Evolutionary conservation across 1,140 invertebrate species (phyloP).

Genomic region (Meteorus sp.): DNA sequence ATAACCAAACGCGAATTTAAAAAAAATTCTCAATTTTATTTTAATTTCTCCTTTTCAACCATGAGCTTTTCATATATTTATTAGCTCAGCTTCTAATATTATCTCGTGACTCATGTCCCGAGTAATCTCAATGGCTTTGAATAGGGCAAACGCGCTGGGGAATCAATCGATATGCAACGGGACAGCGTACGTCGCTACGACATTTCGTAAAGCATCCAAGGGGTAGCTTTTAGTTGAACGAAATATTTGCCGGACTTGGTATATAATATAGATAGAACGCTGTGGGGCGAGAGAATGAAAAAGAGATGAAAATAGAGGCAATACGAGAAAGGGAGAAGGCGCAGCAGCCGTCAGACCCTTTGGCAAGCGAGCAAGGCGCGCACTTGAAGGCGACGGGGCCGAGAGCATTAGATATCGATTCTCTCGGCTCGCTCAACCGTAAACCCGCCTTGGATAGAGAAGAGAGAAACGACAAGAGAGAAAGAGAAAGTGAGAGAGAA

Average conservation of each 20-base stretch:
- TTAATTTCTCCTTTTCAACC: too few species aligned
- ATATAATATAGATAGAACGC: too few species aligned
- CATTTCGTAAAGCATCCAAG: slow-evolving; percentile 12
- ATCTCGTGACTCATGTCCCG: slow-evolving; percentile 11
- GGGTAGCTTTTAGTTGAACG: slow-evolving; percentile 10
- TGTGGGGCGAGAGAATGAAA: too few species aligned
- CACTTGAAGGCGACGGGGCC: slow-evolving; percentile 15
- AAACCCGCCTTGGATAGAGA: slow-evolving; percentile 20
- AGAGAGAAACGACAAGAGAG: background rate
- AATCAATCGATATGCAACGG: slow-evolving; percentile 21
- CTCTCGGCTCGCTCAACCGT: slow-evolving; percentile 16
- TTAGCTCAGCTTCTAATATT: too few species aligned
- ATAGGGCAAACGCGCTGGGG: background rate
- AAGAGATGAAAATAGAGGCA: background rate
- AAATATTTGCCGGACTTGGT: slow-evolving; percentile 8
- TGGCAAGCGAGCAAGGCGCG: slow-evolving; percentile 15
- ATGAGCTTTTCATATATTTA: too few species aligned
- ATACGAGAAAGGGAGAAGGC: too few species aligned
- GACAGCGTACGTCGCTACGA: background rate
- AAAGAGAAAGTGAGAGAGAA: background rate
- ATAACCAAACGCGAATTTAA: too few species aligned
- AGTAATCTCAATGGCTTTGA: slow-evolving; percentile 7
- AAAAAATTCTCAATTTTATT: too few species aligned
- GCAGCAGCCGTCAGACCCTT: too few species aligned
- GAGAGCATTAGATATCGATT: slow-evolving; percentile 26